Percentiles rank a stretch among this genome's conserved stretches.
phyloP scores from a whole-genome alignment of 1,140 invertebrate genomes.

The Panonychus citri region DNA sequence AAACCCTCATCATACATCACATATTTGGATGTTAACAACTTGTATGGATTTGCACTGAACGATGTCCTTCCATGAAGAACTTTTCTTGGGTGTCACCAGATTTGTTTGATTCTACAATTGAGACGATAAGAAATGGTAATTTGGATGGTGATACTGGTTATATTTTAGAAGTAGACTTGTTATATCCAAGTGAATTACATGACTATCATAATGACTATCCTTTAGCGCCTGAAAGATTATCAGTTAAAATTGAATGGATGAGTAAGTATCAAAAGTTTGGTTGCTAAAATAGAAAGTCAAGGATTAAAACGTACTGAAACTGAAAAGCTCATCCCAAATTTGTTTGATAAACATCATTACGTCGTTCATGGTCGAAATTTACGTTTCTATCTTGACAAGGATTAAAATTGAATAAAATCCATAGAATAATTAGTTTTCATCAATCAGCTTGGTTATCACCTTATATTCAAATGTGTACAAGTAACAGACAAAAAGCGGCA shows the following conservation, averaged over 20 bases:
- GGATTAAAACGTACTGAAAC: neutral
- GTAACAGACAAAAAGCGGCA: slow-evolving; percentile 13
- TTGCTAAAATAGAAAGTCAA: neutral
- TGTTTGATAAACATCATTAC: slow-evolving; percentile 20
- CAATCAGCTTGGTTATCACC: slow-evolving; percentile 26
- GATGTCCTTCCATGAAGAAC: slow-evolving; percentile 7
- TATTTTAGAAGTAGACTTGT: slow-evolving; percentile 17
- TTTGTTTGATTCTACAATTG: neutral
- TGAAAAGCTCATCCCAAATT: slow-evolving; percentile 7
- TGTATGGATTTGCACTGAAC: slow-evolving; percentile 13
- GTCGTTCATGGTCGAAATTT: slow-evolving; percentile 28
- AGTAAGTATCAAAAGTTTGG: neutral
- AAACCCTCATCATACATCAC: slow-evolving; percentile 14
- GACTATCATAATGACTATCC: slow-evolving; percentile 22
- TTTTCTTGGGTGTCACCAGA: slow-evolving; percentile 7
- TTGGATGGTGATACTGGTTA: slow-evolving; percentile 8
- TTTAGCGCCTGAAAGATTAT: slow-evolving; percentile 19
- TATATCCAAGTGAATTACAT: slow-evolving; percentile 16
- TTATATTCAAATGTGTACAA: slow-evolving; percentile 25
- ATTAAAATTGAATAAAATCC: slow-evolving; percentile 25
- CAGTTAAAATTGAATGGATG: slow-evolving; percentile 3
- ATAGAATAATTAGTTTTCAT: slow-evolving; percentile 25
- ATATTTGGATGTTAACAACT: slow-evolving; percentile 16
- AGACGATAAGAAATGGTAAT: neutral
- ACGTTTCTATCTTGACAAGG: slow-evolving; percentile 26